A percentile compares a stretch with the other conserved stretches of the same genome.
Conservation (phyloP, 2,797 vertebrate species). For the Myiotriccus ornatus region DNA sequence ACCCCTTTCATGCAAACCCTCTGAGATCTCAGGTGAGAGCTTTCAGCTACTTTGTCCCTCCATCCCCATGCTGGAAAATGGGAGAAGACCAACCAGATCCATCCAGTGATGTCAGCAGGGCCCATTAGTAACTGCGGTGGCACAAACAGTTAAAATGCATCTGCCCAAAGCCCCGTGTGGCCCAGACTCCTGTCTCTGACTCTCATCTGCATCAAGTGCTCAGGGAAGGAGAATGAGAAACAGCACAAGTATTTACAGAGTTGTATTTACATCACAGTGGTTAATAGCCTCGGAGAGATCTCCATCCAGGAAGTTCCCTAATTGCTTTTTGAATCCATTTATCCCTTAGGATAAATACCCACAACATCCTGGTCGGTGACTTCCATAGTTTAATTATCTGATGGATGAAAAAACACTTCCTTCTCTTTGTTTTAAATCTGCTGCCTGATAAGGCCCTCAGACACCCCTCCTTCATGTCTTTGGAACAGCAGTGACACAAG, state of each 20-base stretch:
- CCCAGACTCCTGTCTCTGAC: not conserved
- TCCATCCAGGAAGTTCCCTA: slow-evolving; percentile 54
- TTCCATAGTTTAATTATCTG: slow-evolving; percentile 27
- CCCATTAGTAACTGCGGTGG: not conserved
- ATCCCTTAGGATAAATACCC: slow-evolving; percentile 52
- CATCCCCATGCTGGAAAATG: not conserved
- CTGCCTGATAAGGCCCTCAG: not conserved
- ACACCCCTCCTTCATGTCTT: not conserved
- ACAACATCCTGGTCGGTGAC: slow-evolving; percentile 42
- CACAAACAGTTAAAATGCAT: not conserved
- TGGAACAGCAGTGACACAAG: not conserved
- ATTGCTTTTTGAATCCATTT: slow-evolving; percentile 63
- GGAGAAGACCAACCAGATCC: not conserved
- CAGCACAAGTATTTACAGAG: not conserved
- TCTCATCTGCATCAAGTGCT: not conserved
- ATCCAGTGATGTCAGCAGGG: not conserved
- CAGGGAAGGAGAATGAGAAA: not conserved
- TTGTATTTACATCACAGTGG: slow-evolving; percentile 35
- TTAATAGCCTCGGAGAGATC: slow-evolving; percentile 43
- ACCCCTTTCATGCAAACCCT: not conserved
- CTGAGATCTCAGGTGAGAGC: not conserved
- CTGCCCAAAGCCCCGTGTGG: not conserved
- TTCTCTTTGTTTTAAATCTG: not conserved
- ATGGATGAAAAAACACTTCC: not conserved
- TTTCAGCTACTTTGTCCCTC: not conserved